Percentiles rank a stretch among this genome's conserved stretches.
phyloP scores from a whole-genome alignment of 2,113 vertebrate genomes.

The Pholis gunnellus region DNA sequence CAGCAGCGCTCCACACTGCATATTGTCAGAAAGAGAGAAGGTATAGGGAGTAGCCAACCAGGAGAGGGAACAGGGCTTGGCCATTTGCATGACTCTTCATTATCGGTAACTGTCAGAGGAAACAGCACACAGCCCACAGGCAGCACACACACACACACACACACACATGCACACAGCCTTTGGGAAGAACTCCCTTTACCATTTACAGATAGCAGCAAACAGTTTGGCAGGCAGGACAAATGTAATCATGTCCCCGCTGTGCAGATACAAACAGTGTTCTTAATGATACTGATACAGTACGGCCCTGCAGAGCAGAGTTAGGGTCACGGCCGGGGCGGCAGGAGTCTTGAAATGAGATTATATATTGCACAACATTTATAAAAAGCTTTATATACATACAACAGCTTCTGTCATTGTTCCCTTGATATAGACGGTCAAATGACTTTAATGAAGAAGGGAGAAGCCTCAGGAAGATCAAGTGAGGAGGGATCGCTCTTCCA shows the following conservation, averaged over 20 bases:
- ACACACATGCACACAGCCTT: conserved; percentile 34
- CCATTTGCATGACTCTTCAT: conserved; percentile 83
- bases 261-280: conserved; percentile 46
- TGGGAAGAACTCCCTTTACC: conserved; percentile 42
- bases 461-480: neutral
- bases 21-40: conserved; percentile 12
- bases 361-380: neutral
- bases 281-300: conserved; percentile 35
- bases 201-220: conserved; percentile 56
- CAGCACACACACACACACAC: conserved; percentile 40
- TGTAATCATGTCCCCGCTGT: conserved; percentile 68
- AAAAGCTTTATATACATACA: neutral
- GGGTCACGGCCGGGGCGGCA: conserved; percentile 38
- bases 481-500: neutral
- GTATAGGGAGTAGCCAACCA: conserved; percentile 7
- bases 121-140: conserved; percentile 77
- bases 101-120: conserved; percentile 80
- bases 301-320: conserved; percentile 25
- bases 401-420: neutral
- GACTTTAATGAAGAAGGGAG: neutral
- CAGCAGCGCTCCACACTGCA: neutral
- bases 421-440: neutral
- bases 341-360: neutral
- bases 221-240: conserved; percentile 62
- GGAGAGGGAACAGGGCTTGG: conserved; percentile 50